Conservation (phyloP, 2,888 invertebrate species). For the Halictus ligatus region DNA sequence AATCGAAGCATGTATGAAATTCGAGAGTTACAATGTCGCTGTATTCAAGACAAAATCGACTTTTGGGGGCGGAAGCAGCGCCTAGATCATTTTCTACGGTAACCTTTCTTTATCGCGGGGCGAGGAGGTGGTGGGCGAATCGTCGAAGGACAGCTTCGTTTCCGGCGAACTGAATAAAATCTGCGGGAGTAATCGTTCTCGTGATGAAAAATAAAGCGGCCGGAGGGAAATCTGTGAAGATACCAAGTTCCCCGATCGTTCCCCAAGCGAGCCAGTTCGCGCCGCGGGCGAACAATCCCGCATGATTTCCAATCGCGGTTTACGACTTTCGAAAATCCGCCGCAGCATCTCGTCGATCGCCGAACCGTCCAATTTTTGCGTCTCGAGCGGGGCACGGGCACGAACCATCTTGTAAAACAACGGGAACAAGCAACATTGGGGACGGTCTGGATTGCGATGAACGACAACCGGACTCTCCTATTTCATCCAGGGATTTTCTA, state of each 20-base stretch:
- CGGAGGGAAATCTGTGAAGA: neutral
- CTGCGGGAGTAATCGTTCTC: neutral
- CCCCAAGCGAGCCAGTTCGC: neutral
- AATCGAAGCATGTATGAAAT: neutral
- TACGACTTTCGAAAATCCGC: constrained; percentile 19
- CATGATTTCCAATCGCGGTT: constrained; percentile 34
- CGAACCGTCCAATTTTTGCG: constrained; percentile 16
- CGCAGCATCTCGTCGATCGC: neutral
- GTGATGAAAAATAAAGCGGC: constrained; percentile 30
- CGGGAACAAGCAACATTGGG: neutral
- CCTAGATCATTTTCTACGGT: neutral
- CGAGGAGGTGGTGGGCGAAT: neutral
- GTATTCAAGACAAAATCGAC: neutral
- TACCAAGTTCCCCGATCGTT: neutral
- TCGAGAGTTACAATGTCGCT: neutral
- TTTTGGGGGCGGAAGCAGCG: neutral
- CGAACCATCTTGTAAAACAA: neutral
- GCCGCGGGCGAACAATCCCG: constrained; percentile 6
- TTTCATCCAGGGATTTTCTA: constrained; percentile 22
- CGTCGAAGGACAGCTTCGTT: neutral
- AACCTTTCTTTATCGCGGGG: no score
- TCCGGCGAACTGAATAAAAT: neutral
- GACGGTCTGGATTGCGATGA: neutral
- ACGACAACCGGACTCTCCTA: constrained; percentile 13
- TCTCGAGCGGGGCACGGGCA: neutral